Evolutionary conservation across 2,797 vertebrate genomes (phyloP), one percentile per base, ranked within the genome.

Genomic region (Hypotaenidia okinawae): DNA sequence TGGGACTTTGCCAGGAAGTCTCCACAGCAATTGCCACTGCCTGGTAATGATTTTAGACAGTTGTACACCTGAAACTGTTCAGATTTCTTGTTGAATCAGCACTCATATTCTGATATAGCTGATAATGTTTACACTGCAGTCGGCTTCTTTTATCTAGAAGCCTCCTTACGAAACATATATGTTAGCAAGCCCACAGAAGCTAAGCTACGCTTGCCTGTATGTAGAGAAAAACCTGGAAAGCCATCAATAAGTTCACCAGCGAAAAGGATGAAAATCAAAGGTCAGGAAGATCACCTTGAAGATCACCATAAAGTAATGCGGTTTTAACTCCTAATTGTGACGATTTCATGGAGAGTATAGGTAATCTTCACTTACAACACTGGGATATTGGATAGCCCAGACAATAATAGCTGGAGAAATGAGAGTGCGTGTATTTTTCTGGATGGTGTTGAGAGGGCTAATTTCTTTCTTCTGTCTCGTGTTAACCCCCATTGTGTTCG

Each of bases 211-310:
- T 87, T 79, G 32, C 33, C 35, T 63, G 8, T 47, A 7, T 11
- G 10, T 21, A 45, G 43, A 68, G 23, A 41, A 57, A 47, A 76
- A 76, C 55, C 1, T 55, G 12, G 27, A 72, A 78, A 87, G 45
- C 6, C 15, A n/a, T 70, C 55, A 35, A 6, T 32, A 77, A 57
- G 8, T 43, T 61, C 25, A 47, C 16, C 17, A 32, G 62, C 89
- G 32, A 70, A 84, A 92, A 94, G 81, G 67, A 79, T 5, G 43
- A 96, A 90, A 64, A 52, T 47, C 23, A 63, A 81, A 94, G 13
- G 30, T 73, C 39, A 59, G 35, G 30, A 77, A 77, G 49, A 74
- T 58, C 39, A 66, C 33, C 39, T 7, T 84, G n/a, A 79, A 35
- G 57, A 59, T 72, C 58, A 49, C 25, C 8, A 7, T 43, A 30